Base-by-base conservation (phyloP, 2,113 vertebrate genomes). In the Butastur rufipennis region DNA sequence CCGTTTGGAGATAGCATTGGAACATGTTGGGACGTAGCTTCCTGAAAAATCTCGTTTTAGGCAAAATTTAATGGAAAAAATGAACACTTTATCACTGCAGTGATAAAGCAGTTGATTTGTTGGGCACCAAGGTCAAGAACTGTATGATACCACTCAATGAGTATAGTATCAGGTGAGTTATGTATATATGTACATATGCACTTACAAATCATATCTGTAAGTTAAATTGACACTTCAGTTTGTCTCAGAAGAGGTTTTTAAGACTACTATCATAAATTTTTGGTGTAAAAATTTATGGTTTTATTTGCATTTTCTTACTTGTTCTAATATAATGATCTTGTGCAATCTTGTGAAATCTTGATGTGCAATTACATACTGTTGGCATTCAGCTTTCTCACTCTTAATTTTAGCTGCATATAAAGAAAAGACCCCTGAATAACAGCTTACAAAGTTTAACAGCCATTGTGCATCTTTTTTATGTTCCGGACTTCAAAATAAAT, bases 141-240 rank as follows among this genome's bases (percentile, higher is more conserved):
- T 34, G 10, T 22, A 3, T 36, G 21, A 14, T 68, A 34, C 34
- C 27, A 27, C 45, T 53, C 6, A 8, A 11, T 17, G 18, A 11
- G 1, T 43, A 10, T 34, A 36, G 1, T 32, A 13, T 11, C 18
- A 22, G 5, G 18, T 52, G 45, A 45, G 38, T 29, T 52, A 31
- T 9, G 3, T n/a, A 5, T 59, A 2, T 59, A 40, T 8, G 3
- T n/a, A 4, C 55, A 2, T 55, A 40, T 11, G 11, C n/a, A 10
- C 7, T 55, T n/a, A 21, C 0, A 25, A 38, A 53, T 65, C 29
- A 9, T 55, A 2, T 50, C 11, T 20, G 1, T 29, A 65, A 42
- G 9, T 36, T 77, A 63, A 67, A 75, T 40, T 80, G 43, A 34
- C 10, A 19, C 23, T 59, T 59, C 0, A 0, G 1, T 55, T 82